Base-by-base conservation (phyloP, 1,140 invertebrate genomes). In the Wasmannia auropunctata region DNA sequence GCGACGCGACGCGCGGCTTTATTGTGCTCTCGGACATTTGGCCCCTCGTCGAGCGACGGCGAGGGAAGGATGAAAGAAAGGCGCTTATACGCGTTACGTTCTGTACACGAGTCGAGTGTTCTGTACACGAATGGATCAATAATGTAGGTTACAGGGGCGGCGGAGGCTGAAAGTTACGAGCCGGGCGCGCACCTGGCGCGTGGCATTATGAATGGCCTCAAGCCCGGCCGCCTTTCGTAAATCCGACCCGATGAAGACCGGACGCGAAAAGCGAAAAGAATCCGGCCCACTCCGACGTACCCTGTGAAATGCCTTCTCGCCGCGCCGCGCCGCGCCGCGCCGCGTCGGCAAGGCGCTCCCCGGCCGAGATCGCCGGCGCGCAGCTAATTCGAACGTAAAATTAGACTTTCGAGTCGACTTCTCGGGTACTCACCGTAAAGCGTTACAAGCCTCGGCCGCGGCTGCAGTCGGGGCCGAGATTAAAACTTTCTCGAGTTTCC, bases 321-420 rank as follows among this genome's bases (percentile, higher is more conserved):
- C 56, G 22, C 31, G n/a, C n/a, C n/a, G n/a, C n/a, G n/a, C n/a
- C n/a, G n/a, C n/a, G n/a, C n/a, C n/a, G n/a, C n/a, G n/a, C n/a
- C n/a, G n/a, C n/a, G n/a, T n/a, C n/a, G 31, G 43, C 31, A 10
- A 62, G 51, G 37, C 22, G 3, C 22, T 22, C 34, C 19, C 54
- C 25, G 4, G 28, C 8, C 37, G 72, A 58, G 51, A 67, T 54
- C 51, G 58, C 43, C 62, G 28, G 56, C 37, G 56, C 37, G 63
- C 69, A 46, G 77, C 86, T 87, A 87, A 87, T 87, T 87, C 63
- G 72, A 87, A 87, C 80, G 86, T 87, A 85, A 87, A 89, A 89
- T 89, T 87, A 81, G 86, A 87, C 81, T 86, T 89, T 89, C 76
- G 51, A 75, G 81, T 60, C 69, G 65, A 89, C 54, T 89, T 80